phyloP scores from a whole-genome alignment of 2,113 vertebrate species.

The Crotalus viridis region DNA sequence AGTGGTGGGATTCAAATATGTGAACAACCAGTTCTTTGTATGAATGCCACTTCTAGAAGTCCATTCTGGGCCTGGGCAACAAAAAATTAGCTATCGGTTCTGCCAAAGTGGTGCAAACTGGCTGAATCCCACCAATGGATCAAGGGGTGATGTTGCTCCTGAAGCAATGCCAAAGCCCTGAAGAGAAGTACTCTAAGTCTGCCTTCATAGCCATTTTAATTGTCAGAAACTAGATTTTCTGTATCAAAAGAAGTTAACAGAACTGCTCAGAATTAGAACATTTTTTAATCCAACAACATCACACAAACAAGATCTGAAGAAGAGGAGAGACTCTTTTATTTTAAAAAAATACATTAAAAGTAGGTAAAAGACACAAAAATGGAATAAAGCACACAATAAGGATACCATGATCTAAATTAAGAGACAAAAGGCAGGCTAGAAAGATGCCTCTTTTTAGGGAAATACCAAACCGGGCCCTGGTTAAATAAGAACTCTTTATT shows the following conservation, averaged over 20 bases:
- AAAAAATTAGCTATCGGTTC: too few relatives aligned
- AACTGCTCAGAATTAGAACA: background rate
- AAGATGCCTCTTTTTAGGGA: background rate
- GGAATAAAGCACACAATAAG: background rate
- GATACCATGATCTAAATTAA: background rate
- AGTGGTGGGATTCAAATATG: too few relatives aligned
- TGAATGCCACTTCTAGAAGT: too few relatives aligned
- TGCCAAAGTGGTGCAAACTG: too few relatives aligned
- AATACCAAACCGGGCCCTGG: background rate
- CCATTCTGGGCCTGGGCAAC: too few relatives aligned
- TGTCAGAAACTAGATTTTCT: background rate
- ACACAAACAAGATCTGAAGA: background rate
- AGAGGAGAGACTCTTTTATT: slow-evolving; percentile 5
- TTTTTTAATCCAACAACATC: background rate
- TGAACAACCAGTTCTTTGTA: too few relatives aligned
- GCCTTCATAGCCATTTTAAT: background rate
- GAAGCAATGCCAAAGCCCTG: background rate
- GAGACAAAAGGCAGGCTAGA: background rate
- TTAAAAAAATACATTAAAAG: slow-evolving; percentile 7
- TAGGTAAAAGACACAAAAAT: background rate
- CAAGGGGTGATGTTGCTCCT: background rate
- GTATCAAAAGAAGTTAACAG: background rate
- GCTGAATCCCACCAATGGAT: too few relatives aligned
- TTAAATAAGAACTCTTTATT: background rate
- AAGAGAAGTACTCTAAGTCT: background rate